Percentiles rank a stretch among this genome's conserved stretches.
These are phyloP conservation scores for Bubalus kerabau DNA, from an alignment of 2,113 vertebrate genomes.

Conservation along the genomic window DNA sequence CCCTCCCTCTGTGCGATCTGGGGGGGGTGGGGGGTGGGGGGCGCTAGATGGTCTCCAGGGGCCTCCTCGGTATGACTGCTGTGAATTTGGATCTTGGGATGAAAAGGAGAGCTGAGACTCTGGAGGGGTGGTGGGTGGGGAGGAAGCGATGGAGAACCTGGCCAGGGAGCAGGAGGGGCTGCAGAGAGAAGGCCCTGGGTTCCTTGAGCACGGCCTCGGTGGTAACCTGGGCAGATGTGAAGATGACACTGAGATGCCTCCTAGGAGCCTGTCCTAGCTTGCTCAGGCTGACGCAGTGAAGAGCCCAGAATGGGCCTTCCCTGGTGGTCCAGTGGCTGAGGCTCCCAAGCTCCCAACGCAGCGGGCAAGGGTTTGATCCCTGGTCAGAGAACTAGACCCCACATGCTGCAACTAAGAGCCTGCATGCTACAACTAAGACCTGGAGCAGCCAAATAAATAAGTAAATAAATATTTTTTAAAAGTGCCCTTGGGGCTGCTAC, in stretches of 20 bases:
- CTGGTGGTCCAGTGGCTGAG: neutral
- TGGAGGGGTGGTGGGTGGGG: neutral
- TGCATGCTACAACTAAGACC: neutral
- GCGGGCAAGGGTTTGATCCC: neutral
- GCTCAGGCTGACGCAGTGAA: accelerated
- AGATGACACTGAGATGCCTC: accelerated
- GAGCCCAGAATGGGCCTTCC: neutral
- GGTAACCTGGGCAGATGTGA: accelerated
- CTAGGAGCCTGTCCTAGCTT: accelerated
- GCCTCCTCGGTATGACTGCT: neutral
- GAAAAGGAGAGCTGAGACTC: neutral
- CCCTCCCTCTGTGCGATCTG: neutral
- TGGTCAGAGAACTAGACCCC: neutral
- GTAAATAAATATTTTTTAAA: neutral
- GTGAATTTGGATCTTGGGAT: neutral
- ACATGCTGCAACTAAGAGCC: neutral
- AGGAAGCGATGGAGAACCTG: accelerated
- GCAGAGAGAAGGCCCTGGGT: neutral
- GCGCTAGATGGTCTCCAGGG: accelerated
- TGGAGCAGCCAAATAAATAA: neutral
- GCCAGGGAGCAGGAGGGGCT: neutral
- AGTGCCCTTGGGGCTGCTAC: neutral
- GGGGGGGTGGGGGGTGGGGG: accelerated
- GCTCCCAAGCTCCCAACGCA: neutral
- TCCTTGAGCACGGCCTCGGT: accelerated